Evolutionary conservation across 2,113 vertebrate genomes (phyloP).

Genomic region (Capreolus pygargus): DNA sequence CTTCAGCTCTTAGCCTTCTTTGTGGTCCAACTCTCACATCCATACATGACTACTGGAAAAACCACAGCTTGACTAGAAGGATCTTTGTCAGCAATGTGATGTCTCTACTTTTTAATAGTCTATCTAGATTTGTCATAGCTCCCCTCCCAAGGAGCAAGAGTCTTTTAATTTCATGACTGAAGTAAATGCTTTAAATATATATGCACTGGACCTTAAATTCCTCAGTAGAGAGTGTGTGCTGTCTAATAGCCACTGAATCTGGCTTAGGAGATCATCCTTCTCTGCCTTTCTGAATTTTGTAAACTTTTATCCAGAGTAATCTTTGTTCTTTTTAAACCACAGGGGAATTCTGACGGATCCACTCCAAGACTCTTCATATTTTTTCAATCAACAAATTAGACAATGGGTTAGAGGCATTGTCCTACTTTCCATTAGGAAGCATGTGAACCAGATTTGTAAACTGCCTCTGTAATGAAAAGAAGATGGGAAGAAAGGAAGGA

Average conservation of each 20-base stretch:
- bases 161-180: background rate
- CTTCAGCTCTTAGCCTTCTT: background rate
- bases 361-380: constrained; percentile 70
- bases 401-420: constrained; percentile 63
- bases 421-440: constrained; percentile 49
- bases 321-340: constrained; percentile 69
- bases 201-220: background rate
- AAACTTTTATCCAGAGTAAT: constrained; percentile 61
- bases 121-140: background rate
- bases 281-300: constrained; percentile 70
- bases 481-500: background rate
- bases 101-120: background rate
- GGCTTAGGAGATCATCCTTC: background rate
- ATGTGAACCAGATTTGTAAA: constrained; percentile 68
- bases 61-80: background rate
- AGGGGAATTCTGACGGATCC: constrained; percentile 64
- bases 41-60: background rate
- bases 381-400: constrained; percentile 71
- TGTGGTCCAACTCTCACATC: background rate
- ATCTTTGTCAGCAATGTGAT: background rate
- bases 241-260: constrained; percentile 45
- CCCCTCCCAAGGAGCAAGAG: background rate
- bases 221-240: background rate
- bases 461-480: constrained; percentile 60
- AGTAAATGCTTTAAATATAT: background rate